phyloP scores from a whole-genome alignment of 2,888 invertebrate genomes.

The Xestia rhomboidea region DNA sequence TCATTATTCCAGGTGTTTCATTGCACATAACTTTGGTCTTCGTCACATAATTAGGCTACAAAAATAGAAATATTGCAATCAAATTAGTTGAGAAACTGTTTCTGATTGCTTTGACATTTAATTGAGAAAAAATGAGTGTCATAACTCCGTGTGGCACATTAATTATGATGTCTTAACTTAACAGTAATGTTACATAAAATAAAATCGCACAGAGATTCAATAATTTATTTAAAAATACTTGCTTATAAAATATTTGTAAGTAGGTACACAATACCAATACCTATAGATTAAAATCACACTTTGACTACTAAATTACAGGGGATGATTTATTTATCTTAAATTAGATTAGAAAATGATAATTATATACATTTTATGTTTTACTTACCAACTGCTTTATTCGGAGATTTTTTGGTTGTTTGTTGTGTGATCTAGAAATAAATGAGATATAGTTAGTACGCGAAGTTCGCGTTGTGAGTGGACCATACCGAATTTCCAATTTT shows the following conservation, averaged over 20 bases:
- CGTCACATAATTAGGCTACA: background rate
- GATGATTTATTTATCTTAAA: background rate
- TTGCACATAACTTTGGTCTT: no score
- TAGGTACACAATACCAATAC: constrained; percentile 6
- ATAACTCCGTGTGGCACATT: background rate
- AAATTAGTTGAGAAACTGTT: background rate
- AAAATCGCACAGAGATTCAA: constrained; percentile 28
- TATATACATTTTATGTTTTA: background rate
- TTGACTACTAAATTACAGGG: background rate
- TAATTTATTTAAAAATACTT: constrained; percentile 28
- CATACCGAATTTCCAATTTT: no score
- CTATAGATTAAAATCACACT: constrained; percentile 4
- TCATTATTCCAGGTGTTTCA: no score
- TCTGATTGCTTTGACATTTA: background rate
- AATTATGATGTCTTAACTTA: background rate
- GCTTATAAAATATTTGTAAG: background rate
- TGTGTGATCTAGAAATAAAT: constrained; percentile 44
- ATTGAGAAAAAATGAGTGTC: background rate
- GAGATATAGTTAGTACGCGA: constrained; percentile 3
- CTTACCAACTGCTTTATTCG: constrained; percentile 14
- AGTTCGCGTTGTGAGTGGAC: background rate
- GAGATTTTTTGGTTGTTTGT: constrained; percentile 15
- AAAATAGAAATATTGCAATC: background rate
- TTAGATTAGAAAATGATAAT: background rate
- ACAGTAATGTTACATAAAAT: background rate